These are phyloP conservation scores for Lagocephalus sceleratus DNA, from an alignment of 2,797 vertebrate genomes.

Conservation along the genomic window DNA sequence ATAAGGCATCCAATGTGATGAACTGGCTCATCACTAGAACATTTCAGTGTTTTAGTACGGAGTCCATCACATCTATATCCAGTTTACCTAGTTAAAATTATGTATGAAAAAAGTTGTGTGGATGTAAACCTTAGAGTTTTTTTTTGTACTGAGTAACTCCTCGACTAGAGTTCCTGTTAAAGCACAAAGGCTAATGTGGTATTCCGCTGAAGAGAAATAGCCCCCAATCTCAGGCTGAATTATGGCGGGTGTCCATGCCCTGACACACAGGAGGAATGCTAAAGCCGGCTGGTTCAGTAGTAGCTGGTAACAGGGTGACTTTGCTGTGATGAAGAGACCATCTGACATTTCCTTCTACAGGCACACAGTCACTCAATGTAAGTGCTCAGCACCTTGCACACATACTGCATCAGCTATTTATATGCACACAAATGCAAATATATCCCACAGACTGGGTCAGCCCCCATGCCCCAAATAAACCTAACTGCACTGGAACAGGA, in stretches of 20 bases:
- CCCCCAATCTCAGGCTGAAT: neutral
- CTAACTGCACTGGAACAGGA: constrained; percentile 20
- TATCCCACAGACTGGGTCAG: constrained; percentile 41
- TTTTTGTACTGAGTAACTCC: too few species aligned
- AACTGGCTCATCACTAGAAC: too few species aligned
- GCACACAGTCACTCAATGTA: constrained; percentile 40
- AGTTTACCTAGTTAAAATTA: too few species aligned
- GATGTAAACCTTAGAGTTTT: too few species aligned
- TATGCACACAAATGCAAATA: constrained; percentile 52
- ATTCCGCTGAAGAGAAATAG: neutral
- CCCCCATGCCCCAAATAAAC: constrained; percentile 17
- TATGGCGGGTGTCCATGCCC: neutral
- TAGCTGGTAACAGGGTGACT: constrained; percentile 32
- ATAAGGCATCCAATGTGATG: too few species aligned
- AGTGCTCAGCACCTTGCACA: constrained; percentile 59
- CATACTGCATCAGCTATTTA: constrained; percentile 62
- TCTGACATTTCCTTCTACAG: constrained; percentile 60
- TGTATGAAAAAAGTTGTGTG: too few species aligned
- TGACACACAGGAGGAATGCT: constrained; percentile 1
- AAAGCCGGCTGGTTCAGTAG: constrained; percentile 37
- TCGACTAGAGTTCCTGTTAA: too few species aligned
- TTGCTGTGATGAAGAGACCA: constrained; percentile 29
- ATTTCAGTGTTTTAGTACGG: too few species aligned
- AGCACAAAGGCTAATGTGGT: neutral
- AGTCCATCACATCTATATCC: too few species aligned